phyloP scores from a whole-genome alignment of 2,797 vertebrate species.

The Cirrhinus mrigala region DNA sequence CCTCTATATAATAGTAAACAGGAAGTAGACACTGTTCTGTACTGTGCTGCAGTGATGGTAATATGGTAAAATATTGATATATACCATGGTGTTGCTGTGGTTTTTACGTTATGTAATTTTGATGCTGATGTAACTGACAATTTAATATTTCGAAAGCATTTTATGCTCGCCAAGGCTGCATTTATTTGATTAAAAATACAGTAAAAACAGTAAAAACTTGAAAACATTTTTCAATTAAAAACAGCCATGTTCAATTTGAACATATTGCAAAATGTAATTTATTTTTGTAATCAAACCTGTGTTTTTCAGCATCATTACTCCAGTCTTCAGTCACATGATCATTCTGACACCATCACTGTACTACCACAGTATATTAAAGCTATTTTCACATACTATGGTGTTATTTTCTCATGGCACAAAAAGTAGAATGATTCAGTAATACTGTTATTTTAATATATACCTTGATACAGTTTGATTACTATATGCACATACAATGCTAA shows the following conservation, averaged over 20 bases:
- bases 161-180: neutral
- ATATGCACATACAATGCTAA: neutral
- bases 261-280: neutral
- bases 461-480: neutral
- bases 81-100: constrained; percentile 70
- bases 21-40: neutral
- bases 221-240: neutral
- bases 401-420: no score
- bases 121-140: neutral
- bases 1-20: neutral
- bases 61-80: constrained; percentile 60
- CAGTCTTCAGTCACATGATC: neutral
- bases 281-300: neutral
- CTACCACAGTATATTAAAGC: no score
- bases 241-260: no score
- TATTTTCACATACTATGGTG: no score
- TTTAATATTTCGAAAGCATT: neutral
- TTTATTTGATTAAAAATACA: neutral
- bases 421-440: neutral
- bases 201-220: neutral
- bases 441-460: neutral
- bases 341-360: neutral
- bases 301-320: neutral
- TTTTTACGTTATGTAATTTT: neutral
- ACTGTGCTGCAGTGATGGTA: neutral